Evolutionary conservation across 2,888 invertebrate genomes (phyloP), one percentile per base, ranked within the genome.

Genomic region (Disparrhopalites patrizii): DNA sequence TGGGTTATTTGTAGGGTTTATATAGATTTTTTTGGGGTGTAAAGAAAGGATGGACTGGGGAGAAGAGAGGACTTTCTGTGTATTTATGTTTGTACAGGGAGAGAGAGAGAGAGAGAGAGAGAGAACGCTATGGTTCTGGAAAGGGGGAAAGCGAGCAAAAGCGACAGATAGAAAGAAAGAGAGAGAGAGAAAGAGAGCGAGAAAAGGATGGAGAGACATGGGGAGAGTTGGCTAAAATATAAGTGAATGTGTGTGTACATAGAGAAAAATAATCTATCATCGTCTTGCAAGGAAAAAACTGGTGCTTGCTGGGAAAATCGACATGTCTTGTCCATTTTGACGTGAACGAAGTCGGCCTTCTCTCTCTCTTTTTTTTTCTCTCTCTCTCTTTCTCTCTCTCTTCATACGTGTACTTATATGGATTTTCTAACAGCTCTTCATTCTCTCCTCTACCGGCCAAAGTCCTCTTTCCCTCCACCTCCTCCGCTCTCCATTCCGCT

Each of bases 231-330:
- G 28, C 58, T 38, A 18, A 18, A 25, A 18, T 36, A 58, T 20
- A 38, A 8, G 23, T 25, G 23, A 23, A 58, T 58, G 58, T 20
- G 5, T 43, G 43, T 10, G 54, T 65, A 65, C 64, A 65, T 62
- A 62, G 36, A 33, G 50, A 70, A n/a, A 66, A 72, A 73, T 68
- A 73, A 73, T 73, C 71, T 68, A 73, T 73, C 73, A 73, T 73
- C 71, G 71, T 73, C 73, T 73, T 62, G 50, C 62, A 58, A 55
- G 27, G 51, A 54, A 64, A 69, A 66, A 70, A 56, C 40, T 61
- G 54, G 50, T 54, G 68, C 68, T 70, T 70, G 68, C 67, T 70
- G 70, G 66, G 70, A 71, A 71, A 70, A 71, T 71, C 71, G 71
- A 71, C 71, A 70, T 67, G 64, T 71, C 71, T 71, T 72, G 71